Evolutionary conservation across 2,797 vertebrate species (phyloP).

Genomic region (Sebastes steindachneri): DNA sequence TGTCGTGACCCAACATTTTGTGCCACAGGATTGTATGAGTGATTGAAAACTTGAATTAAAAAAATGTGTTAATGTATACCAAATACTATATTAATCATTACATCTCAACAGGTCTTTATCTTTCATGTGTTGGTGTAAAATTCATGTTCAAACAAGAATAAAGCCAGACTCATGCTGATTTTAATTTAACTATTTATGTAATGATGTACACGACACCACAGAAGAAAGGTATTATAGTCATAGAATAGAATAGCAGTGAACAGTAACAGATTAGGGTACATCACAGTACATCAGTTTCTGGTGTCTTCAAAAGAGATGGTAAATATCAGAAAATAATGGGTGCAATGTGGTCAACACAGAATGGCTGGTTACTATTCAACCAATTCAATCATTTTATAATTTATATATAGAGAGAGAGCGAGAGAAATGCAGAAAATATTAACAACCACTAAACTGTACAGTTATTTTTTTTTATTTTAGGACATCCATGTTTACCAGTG

Average conservation of each 20-base stretch:
- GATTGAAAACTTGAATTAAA: not conserved
- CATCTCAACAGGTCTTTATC: not conserved
- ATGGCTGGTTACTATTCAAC: not conserved
- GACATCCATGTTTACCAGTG: not conserved
- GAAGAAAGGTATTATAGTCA: not conserved
- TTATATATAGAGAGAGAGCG: not conserved
- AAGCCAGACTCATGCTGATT: not conserved
- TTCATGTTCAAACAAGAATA: not conserved
- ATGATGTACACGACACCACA: conserved; percentile 22
- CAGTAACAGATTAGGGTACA: not conserved
- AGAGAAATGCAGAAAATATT: not conserved
- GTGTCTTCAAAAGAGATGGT: not conserved
- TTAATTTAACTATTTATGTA: conserved; percentile 40
- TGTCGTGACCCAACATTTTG: not conserved
- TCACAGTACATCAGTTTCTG: not conserved
- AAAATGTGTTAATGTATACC: not conserved
- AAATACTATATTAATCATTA: not conserved
- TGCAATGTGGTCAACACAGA: not conserved
- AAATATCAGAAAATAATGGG: not conserved
- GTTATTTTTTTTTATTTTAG: not conserved
- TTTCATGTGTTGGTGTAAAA: not conserved
- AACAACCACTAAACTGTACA: not conserved
- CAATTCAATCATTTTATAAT: not conserved
- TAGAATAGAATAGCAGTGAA: conserved; percentile 4
- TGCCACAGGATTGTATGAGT: not conserved